A percentile compares a stretch with the other conserved stretches of the same genome.
Evolutionary conservation across 2,888 invertebrate species (phyloP).

Genomic region (Orthosia cruda): DNA sequence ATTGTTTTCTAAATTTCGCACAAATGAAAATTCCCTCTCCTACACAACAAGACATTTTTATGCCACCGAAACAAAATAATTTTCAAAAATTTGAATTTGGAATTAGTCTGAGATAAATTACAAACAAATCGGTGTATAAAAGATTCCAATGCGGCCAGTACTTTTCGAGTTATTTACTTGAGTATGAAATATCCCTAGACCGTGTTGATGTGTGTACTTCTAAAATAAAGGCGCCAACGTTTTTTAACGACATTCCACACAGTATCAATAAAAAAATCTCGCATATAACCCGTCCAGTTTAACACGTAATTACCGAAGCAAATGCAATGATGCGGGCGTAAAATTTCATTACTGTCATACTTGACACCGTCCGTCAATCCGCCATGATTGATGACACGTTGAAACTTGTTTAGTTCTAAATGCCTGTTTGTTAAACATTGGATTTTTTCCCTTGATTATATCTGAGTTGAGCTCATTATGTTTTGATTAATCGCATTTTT

Average conservation of each 20-base stretch:
- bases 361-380: constrained; percentile 84
- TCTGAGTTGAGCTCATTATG: constrained; percentile 66
- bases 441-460: constrained; percentile 72
- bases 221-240: constrained; percentile 40
- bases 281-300: constrained; percentile 66
- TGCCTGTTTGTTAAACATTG: constrained; percentile 84
- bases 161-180: no score
- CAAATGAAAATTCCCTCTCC: no score
- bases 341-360: constrained; percentile 87
- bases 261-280: constrained; percentile 67
- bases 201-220: no score
- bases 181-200: no score
- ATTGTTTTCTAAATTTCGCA: no score
- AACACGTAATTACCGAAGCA: constrained; percentile 75
- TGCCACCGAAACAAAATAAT: no score
- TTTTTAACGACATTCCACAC: constrained; percentile 64
- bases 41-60: no score
- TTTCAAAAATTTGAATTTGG: no score
- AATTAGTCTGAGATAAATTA: no score
- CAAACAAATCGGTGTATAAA: no score
- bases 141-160: no score
- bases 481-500: constrained; percentile 57
- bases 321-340: constrained; percentile 84
- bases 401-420: constrained; percentile 83
- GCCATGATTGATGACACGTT: constrained; percentile 83